Evolutionary conservation across 1,140 invertebrate genomes (phyloP).

Genomic region (Plutomurus gul): DNA sequence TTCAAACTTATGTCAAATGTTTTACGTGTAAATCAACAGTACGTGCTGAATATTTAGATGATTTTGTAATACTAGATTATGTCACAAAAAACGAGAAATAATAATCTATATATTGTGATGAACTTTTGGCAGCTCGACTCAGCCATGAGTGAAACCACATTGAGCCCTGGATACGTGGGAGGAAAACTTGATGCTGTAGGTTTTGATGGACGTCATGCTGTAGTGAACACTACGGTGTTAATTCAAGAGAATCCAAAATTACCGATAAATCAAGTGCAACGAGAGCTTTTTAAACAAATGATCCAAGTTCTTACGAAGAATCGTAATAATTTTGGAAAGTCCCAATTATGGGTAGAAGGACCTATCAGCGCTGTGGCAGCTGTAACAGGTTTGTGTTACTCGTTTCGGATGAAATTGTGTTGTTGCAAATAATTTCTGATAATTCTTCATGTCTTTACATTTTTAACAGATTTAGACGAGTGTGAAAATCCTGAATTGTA

Average conservation of each 20-base stretch:
- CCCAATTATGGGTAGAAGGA: constrained; percentile 79
- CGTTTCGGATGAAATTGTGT: not conserved
- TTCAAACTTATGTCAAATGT: too few relatives aligned
- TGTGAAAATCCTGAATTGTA: constrained; percentile 82
- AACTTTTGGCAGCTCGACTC: constrained; percentile 71
- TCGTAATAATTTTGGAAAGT: constrained; percentile 83
- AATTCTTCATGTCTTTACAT: not conserved
- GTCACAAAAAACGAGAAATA: too few relatives aligned
- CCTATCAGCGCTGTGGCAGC: constrained; percentile 74
- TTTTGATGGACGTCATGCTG: constrained; percentile 69
- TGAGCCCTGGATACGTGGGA: constrained; percentile 81
- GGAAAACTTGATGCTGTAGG: constrained; percentile 71
- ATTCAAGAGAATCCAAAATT: constrained; percentile 74
- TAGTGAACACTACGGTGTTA: constrained; percentile 80
- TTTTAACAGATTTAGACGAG: constrained; percentile 71
- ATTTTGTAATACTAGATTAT: not conserved
- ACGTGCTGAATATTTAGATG: not conserved
- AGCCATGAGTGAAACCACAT: constrained; percentile 85
- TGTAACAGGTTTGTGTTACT: constrained; percentile 64
- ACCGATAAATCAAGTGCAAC: constrained; percentile 64
- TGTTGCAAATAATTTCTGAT: not conserved
- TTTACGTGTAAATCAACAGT: too few relatives aligned
- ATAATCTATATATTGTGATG: too few relatives aligned
- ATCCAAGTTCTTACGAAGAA: constrained; percentile 78
- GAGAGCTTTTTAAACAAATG: constrained; percentile 79